phyloP scores from a whole-genome alignment of 2,797 vertebrate species.

The Monodelphis domestica region DNA sequence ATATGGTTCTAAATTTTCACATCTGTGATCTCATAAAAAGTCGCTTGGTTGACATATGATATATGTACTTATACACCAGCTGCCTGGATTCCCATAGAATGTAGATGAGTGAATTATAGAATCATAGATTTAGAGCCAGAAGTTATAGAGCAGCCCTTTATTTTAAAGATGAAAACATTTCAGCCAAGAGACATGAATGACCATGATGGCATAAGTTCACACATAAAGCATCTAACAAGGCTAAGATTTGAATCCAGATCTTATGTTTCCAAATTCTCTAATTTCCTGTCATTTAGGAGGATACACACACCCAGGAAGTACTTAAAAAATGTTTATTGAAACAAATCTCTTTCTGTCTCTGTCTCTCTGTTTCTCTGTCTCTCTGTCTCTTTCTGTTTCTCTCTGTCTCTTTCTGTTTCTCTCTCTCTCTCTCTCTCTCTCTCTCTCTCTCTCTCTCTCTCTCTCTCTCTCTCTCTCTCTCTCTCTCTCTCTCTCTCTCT shows the following conservation, averaged over 20 bases:
- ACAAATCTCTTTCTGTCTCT: no score
- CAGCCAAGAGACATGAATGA: not conserved
- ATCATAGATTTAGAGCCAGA: not conserved
- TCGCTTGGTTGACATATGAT: not conserved
- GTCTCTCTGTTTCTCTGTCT: not conserved
- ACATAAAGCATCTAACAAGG: not conserved
- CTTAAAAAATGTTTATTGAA: not conserved
- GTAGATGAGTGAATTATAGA: not conserved
- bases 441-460: no score
- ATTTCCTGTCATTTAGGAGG: not conserved
- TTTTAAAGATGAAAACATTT: not conserved
- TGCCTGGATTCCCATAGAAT: not conserved
- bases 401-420: no score
- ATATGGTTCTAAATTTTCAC: no score
- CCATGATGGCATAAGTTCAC: not conserved
- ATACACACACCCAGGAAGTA: not conserved
- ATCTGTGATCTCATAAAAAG: not conserved
- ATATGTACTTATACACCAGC: not conserved
- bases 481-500: no score
- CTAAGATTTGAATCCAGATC: not conserved
- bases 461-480: no score
- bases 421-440: no score
- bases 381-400: no score
- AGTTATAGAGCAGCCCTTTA: not conserved
- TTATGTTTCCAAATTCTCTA: not conserved